A percentile compares a stretch with the other conserved stretches of the same genome.
These are phyloP conservation scores for Ceratotherium simum DNA, from an alignment of 2,113 vertebrate genomes.

Conservation along the genomic window DNA sequence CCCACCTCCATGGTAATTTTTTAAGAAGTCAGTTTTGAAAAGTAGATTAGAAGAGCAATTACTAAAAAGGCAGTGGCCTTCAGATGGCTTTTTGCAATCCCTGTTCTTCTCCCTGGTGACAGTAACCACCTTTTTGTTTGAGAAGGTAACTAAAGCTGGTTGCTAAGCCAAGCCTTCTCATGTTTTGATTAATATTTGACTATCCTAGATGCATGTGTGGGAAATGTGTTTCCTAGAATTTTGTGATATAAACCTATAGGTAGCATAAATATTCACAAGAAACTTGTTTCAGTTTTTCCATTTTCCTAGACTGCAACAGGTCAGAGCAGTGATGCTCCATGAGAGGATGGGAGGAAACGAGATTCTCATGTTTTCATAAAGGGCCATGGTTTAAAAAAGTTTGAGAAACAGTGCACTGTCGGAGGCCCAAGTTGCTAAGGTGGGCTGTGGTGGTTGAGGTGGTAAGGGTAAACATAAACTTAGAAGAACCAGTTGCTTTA, in stretches of 20 bases:
- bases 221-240: constrained; percentile 45
- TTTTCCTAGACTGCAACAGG: neutral
- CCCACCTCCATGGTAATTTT: neutral
- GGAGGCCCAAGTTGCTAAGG: neutral
- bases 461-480: constrained; percentile 23
- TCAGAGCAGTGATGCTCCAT: neutral
- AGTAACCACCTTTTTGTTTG: constrained; percentile 42
- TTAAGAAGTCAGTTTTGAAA: constrained; percentile 50
- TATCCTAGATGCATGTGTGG: neutral
- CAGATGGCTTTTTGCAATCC: constrained; percentile 28
- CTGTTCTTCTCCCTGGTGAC: constrained; percentile 5
- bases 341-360: neutral
- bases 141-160: constrained; percentile 24
- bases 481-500: constrained; percentile 44
- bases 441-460: neutral
- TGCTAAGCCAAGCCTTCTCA: neutral
- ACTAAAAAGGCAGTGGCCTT: constrained; percentile 18
- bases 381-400: neutral
- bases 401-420: neutral
- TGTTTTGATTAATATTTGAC: constrained; percentile 58
- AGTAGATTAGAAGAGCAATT: constrained; percentile 16
- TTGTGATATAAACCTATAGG: neutral
- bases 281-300: constrained; percentile 13
- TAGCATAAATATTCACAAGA: neutral
- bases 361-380: neutral